A percentile compares a stretch with the other conserved stretches of the same genome.
Evolutionary conservation across 2,888 invertebrate species (phyloP).

Genomic region (Cremastinae sp.): DNA sequence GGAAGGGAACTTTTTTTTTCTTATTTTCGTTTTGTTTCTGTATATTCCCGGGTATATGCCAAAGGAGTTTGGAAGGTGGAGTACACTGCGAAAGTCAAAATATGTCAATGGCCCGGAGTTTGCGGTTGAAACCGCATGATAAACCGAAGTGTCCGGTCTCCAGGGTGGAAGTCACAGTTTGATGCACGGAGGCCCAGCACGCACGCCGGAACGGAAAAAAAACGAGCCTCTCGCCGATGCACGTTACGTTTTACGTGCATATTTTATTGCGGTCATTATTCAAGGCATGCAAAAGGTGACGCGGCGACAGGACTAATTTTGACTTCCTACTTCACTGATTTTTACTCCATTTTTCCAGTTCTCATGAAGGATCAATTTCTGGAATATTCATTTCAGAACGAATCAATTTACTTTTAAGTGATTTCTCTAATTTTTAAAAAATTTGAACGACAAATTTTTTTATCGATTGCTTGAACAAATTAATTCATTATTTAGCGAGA

Average conservation of each 20-base stretch:
- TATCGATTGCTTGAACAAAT: too few relatives aligned
- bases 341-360: neutral
- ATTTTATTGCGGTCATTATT: constrained; percentile 17
- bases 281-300: constrained; percentile 75
- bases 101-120: constrained; percentile 74
- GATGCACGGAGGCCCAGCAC: constrained; percentile 44
- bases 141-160: constrained; percentile 57
- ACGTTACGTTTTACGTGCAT: constrained; percentile 19
- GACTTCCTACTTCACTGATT: constrained; percentile 24
- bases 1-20: constrained; percentile 21
- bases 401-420: too few relatives aligned
- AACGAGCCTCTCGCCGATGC: constrained; percentile 22
- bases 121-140: constrained; percentile 75
- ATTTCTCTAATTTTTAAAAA: too few relatives aligned
- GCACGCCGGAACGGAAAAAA: constrained; percentile 29
- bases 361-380: too few relatives aligned
- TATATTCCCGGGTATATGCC: constrained; percentile 16
- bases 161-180: constrained; percentile 42
- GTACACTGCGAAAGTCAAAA: constrained; percentile 71
- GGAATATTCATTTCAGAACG: too few relatives aligned
- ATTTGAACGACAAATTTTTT: too few relatives aligned
- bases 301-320: constrained; percentile 73
- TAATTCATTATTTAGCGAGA: too few relatives aligned
- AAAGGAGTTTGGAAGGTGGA: constrained; percentile 1
- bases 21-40: constrained; percentile 30